Base-by-base conservation (phyloP, 1,140 invertebrate species). In the Euglossa dilemma region DNA sequence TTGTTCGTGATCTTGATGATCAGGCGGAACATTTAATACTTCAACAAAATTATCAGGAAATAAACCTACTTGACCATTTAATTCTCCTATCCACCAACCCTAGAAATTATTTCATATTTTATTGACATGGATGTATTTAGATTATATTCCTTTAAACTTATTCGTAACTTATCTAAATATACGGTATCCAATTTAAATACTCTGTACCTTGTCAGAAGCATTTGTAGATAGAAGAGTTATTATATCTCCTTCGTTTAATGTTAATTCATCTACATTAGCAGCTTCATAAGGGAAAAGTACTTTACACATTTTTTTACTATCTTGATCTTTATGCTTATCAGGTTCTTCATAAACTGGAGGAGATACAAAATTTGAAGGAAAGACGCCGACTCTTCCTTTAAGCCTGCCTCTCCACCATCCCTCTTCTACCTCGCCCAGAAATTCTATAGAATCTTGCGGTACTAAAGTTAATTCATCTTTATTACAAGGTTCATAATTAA, bases 31-130 rank as follows among this genome's bases (percentile, higher is more conserved):
- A 56, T 91, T 87, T 80, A 97, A 93, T 8, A 97, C 84, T 91
- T 97, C 96, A 11, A 99, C 98, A 95, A 99, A 99, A 95, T 99
- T 99, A 92, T 99, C 98, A 7, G 99, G 99, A 93, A 99, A 99
- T 4, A 99, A 96, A 0, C 99, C 99, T 73, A 98, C 94, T 92
- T 96, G 96, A 50, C 98, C 98, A 85, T 97, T 96, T 0, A 99
- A 89, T 94, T 99, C 98, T 70, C 99, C 99, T 93, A 97, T 97
- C 98, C 98, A 99, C 99, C 98, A 99, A 61, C 98, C 98, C 85
- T 93, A 73, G 6, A 75, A 76, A 20, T 61, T 54, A 11, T 16
- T 67, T 20, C 25, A 47, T 12, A 57, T 6, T 72, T 9, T 36
- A 36, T 36, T 74, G 43, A n/a, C 11, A 9, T 4, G 5, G 36